Percentiles rank a stretch among this genome's conserved stretches.
These are phyloP conservation scores for Antigone vipio DNA, from an alignment of 2,113 vertebrate species.

Conservation along the genomic window DNA sequence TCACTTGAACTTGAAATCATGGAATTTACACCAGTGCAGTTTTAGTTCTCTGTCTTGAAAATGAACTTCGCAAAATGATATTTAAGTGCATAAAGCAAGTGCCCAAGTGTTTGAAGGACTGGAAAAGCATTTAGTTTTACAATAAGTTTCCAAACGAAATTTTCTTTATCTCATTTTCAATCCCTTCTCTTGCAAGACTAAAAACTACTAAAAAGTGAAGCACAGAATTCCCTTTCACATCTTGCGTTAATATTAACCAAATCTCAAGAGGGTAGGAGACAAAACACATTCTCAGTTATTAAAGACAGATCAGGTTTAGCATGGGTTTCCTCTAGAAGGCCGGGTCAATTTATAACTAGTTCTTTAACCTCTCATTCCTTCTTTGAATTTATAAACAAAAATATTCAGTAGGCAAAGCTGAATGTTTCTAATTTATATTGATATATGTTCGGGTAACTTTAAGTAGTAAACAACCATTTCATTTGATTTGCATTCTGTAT, in stretches of 20 bases:
- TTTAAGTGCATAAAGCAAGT: neutral
- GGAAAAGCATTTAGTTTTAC: neutral
- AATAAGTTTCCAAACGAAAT: neutral
- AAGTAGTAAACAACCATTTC: neutral
- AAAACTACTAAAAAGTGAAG: neutral
- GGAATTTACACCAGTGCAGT: neutral
- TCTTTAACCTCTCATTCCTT: neutral
- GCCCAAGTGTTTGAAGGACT: neutral
- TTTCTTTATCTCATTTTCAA: neutral
- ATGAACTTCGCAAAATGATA: neutral
- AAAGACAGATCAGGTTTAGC: slow-evolving; percentile 4
- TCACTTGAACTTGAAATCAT: neutral
- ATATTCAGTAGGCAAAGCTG: neutral
- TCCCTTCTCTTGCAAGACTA: neutral
- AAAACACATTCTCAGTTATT: neutral
- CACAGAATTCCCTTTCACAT: neutral
- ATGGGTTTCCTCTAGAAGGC: neutral
- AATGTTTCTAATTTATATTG: neutral
- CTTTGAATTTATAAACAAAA: neutral
- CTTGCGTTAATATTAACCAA: slow-evolving; percentile 7
- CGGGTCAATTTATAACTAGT: neutral
- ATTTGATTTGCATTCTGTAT: neutral
- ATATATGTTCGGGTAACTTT: neutral
- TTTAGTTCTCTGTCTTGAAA: neutral
- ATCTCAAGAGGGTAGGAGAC: neutral